phyloP scores from a whole-genome alignment of 1,140 invertebrate genomes.

The Formica selysi region DNA sequence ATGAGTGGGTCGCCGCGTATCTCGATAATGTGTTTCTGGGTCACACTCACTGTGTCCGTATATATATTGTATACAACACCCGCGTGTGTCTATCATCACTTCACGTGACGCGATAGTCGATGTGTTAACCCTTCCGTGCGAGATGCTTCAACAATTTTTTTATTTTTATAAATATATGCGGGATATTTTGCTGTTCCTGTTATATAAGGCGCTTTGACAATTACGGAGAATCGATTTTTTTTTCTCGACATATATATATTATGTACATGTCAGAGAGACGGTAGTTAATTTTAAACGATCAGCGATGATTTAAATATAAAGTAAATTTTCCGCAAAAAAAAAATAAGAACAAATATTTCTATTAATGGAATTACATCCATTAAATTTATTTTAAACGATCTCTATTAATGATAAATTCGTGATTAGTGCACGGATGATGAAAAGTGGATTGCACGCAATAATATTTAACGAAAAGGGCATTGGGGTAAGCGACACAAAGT shows the following conservation, averaged over 20 bases:
- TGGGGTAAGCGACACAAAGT: conserved; percentile 45
- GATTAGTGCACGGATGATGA: neutral
- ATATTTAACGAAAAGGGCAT: conserved; percentile 44
- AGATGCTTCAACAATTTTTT: neutral
- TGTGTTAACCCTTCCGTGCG: conserved; percentile 34
- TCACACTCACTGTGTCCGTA: conserved; percentile 73
- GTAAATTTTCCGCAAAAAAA: neutral
- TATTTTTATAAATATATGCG: conserved; percentile 9
- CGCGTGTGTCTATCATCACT: conserved; percentile 31
- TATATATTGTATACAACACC: conserved; percentile 1
- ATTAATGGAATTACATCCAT: neutral
- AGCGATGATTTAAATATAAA: neutral
- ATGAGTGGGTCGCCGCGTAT: conserved; percentile 78
- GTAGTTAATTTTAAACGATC: conserved; percentile 14
- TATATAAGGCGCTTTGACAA: neutral
- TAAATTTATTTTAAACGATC: neutral
- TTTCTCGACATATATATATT: neutral
- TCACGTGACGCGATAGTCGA: neutral
- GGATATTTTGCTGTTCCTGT: neutral
- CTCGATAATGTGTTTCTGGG: conserved; percentile 81
- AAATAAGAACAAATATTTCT: neutral
- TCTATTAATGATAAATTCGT: neutral
- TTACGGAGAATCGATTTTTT: neutral
- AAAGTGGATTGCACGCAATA: conserved; percentile 5
- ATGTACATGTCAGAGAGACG: neutral